Evolutionary conservation across 1,140 invertebrate species (phyloP).

Genomic region (Microvelia longipes): DNA sequence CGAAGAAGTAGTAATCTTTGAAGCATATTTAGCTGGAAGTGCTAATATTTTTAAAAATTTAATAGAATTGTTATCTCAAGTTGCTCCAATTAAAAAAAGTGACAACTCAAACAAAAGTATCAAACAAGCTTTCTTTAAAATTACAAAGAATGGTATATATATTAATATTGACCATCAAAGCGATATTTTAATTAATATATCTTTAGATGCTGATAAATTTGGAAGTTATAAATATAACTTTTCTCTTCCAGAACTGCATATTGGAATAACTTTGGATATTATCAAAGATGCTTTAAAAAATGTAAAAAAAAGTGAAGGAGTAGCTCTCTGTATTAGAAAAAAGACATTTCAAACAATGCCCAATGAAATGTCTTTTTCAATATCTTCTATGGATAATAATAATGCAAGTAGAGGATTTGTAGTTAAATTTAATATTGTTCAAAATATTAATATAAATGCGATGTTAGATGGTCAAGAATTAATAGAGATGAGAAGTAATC

Average conservation of each 20-base stretch:
- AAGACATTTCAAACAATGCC: not conserved
- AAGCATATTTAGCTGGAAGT: not conserved
- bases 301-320: not conserved
- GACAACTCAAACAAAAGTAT: not conserved
- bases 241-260: not conserved
- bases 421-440: not conserved
- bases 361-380: not conserved
- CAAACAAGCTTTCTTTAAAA: not conserved
- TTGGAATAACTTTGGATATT: not conserved
- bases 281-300: not conserved
- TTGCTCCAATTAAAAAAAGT: not conserved
- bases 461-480: not conserved
- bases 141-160: not conserved
- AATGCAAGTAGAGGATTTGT: not conserved
- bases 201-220: not conserved
- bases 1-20: not conserved
- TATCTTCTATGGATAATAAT: not conserved
- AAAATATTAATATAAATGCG: not conserved
- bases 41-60: not conserved
- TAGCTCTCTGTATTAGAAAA: not conserved
- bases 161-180: not conserved
- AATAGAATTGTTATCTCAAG: not conserved
- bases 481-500: not conserved
- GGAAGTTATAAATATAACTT: not conserved
- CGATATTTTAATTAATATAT: not conserved